Base-by-base conservation (phyloP, 2,888 invertebrate species). In the Glaucopsyche alexis region DNA sequence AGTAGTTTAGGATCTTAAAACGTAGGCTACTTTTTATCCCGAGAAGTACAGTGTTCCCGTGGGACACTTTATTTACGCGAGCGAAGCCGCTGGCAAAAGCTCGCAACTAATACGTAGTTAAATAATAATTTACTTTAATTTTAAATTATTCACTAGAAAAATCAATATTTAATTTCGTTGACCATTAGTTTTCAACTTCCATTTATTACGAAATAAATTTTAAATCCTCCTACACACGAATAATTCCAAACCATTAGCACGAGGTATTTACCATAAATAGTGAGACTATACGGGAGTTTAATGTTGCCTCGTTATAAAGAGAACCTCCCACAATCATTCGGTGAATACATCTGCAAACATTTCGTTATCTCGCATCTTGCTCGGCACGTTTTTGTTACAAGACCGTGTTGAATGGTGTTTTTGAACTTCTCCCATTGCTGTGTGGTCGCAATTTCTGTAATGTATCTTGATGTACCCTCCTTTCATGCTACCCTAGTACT, bases 401-500 rank as follows among this genome's bases (percentile, higher is more conserved):
- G 29, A 14, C 14, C 40, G 4, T 29, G 19, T 19, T 29, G 50
- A 16, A 40, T 71, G 52, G 29, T 19, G 52, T 52, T 49, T 45
- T 55, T 71, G 52, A 55, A 71, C 55, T 52, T 52, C 49, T 71
- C 14, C 38, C 49, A 50, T 71, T 50, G 49, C 16, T 7, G 50
- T 70, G 50, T 13, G 29, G 49, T 50, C 29, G 49, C 70, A 49
- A 70, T 70, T 70, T 70, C 50, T 55, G 60, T 45, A 71, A 60
- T 71, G 66, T 42, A 66, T 66, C 66, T 66, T 66, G 66, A 66
- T 66, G 42, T 42, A 66, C 9, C 42, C 42, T 66, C 42, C 19
- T 66, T 66, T 66, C 66, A 66, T 66, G n/a, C 65, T 40, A 9
- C 9, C 19, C 55, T 55, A 16, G 66, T 42, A 19, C 14, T 66